Evolutionary conservation across 2,888 invertebrate species (phyloP).

Genomic region (Scaptomyza parva): DNA sequence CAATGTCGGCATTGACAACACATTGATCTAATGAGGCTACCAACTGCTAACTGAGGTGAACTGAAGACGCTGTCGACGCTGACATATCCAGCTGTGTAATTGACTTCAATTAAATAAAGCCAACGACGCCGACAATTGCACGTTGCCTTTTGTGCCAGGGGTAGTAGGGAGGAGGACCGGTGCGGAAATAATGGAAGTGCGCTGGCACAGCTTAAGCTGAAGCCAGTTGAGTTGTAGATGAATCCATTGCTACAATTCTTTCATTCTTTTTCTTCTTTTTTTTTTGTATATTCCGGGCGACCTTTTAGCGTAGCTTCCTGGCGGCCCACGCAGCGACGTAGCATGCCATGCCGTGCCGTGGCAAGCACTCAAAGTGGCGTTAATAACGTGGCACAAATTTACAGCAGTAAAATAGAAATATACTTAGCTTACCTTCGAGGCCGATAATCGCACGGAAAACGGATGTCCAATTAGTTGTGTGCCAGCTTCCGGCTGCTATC

Average conservation of each 20-base stretch:
- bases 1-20: constrained; percentile 43
- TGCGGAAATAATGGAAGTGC: constrained; percentile 54
- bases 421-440: constrained; percentile 59
- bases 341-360: constrained; percentile 25
- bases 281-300: constrained; percentile 33
- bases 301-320: constrained; percentile 63
- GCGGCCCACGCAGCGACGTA: constrained; percentile 27
- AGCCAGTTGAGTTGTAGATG: constrained; percentile 38
- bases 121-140: constrained; percentile 75
- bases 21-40: constrained; percentile 76
- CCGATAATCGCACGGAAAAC: constrained; percentile 81
- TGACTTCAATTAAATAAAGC: constrained; percentile 83
- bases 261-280: constrained; percentile 5
- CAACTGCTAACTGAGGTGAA: constrained; percentile 49
- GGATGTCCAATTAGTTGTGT: constrained; percentile 83
- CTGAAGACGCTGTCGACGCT: constrained; percentile 33
- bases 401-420: constrained; percentile 65
- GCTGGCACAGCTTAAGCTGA: constrained; percentile 51
- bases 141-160: constrained; percentile 66
- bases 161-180: constrained; percentile 11
- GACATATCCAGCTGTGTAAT: constrained; percentile 79
- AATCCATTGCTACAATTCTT: constrained; percentile 42
- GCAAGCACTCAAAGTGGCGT: constrained; percentile 75
- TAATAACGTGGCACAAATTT: constrained; percentile 81
- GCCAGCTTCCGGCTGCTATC: constrained; percentile 75